Evolutionary conservation across 2,797 vertebrate genomes (phyloP).

Genomic region (Dipus sagitta): DNA sequence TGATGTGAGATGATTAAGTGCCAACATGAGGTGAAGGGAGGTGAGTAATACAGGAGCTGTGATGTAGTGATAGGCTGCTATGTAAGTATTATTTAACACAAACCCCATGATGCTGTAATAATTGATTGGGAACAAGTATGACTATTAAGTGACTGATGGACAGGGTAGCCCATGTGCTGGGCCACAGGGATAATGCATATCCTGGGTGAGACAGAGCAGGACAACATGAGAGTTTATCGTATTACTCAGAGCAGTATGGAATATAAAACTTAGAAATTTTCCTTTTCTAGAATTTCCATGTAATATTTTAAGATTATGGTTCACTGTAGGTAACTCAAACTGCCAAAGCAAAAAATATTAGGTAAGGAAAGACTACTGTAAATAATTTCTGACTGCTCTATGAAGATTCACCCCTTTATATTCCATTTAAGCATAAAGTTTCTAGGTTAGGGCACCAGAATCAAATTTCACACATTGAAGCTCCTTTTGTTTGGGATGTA

Average conservation of each 20-base stretch:
- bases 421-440: neutral
- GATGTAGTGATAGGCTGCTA: neutral
- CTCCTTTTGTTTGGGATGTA: neutral
- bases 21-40: neutral
- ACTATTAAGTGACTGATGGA: neutral
- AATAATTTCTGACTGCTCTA: neutral
- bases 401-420: slow-evolving; percentile 20
- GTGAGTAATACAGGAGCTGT: neutral
- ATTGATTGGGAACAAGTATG: neutral
- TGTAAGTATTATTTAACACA: neutral
- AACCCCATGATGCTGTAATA: neutral
- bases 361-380: neutral
- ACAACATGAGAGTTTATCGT: neutral
- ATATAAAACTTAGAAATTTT: neutral
- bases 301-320: neutral
- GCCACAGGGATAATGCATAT: neutral
- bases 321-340: neutral
- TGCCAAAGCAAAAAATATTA: neutral
- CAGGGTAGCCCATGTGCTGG: neutral
- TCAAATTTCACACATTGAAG: neutral
- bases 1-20: neutral
- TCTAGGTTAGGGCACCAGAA: neutral
- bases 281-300: neutral
- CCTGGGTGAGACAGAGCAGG: neutral
- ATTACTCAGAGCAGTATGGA: neutral